Evolutionary conservation across 2,888 invertebrate species (phyloP).

Genomic region (Lordiphosa andalusiaca): DNA sequence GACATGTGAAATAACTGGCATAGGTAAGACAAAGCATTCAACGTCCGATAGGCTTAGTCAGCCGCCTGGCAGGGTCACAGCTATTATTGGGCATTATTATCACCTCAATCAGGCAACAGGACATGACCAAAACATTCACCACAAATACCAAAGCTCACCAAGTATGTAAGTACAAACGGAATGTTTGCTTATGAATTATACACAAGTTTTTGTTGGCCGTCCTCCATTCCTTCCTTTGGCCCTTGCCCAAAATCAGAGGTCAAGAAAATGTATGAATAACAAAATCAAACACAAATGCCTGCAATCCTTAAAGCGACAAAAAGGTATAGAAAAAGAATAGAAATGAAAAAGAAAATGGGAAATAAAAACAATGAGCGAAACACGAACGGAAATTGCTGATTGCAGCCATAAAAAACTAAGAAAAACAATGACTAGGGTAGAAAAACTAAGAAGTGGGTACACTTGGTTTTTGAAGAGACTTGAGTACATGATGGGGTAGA

Average conservation of each 20-base stretch:
- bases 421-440: slow-evolving; percentile 15
- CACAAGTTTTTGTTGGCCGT: slow-evolving; percentile 28
- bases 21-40: slow-evolving; percentile 24
- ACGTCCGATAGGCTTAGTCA: slow-evolving; percentile 1
- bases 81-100: slow-evolving; percentile 64
- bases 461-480: no score
- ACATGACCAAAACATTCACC: slow-evolving; percentile 15
- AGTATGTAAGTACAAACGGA: slow-evolving; percentile 20
- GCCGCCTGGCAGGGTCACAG: not conserved
- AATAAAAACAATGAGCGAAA: slow-evolving; percentile 14
- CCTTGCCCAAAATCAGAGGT: not conserved
- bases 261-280: no score
- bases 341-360: not conserved
- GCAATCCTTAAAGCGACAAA: slow-evolving; percentile 13
- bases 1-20: slow-evolving; percentile 38
- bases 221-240: slow-evolving; percentile 7
- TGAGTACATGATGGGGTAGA: no score
- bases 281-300: slow-evolving; percentile 21
- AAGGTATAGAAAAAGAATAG: no score
- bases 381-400: slow-evolving; percentile 55
- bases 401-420: slow-evolving; percentile 33
- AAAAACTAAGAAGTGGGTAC: no score
- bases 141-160: slow-evolving; percentile 13
- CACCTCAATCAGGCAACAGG: slow-evolving; percentile 38
- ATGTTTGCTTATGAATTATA: slow-evolving; percentile 62